These are phyloP conservation scores for Brachionus plicatilis DNA, from an alignment of 1,140 invertebrate genomes.

Conservation along the genomic window DNA sequence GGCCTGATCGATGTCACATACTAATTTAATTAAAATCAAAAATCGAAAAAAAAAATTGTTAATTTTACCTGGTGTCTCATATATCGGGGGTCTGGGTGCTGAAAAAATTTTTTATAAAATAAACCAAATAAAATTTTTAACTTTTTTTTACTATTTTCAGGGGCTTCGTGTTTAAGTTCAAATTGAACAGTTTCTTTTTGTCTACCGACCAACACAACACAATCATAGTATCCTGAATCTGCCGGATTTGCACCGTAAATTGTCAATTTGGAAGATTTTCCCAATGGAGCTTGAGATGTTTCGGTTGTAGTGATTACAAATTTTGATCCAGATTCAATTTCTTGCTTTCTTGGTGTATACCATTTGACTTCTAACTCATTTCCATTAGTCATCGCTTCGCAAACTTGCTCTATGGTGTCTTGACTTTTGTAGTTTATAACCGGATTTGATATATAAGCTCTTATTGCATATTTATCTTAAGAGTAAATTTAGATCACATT, in stretches of 20 bases:
- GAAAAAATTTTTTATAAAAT: not conserved
- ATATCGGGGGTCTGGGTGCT: not conserved
- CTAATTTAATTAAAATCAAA: conserved; percentile 9
- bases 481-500: too few relatives aligned
- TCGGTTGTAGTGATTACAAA: not conserved
- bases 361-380: not conserved
- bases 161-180: not conserved
- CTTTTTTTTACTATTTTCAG: not conserved
- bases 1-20: conserved; percentile 33
- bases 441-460: conserved; percentile 1
- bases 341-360: conserved; percentile 1
- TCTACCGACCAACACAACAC: not conserved
- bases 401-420: not conserved
- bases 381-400: conserved; percentile 20
- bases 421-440: not conserved
- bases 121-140: not conserved
- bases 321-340: not conserved
- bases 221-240: conserved; percentile 21
- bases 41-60: not conserved
- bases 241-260: not conserved
- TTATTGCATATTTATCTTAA: not conserved
- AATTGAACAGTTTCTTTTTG: not conserved
- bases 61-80: conserved; percentile 6
- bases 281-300: not conserved
- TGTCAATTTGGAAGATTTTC: conserved; percentile 4